Conservation (phyloP, 2,888 invertebrate genomes). For the Girardia tigrina region DNA sequence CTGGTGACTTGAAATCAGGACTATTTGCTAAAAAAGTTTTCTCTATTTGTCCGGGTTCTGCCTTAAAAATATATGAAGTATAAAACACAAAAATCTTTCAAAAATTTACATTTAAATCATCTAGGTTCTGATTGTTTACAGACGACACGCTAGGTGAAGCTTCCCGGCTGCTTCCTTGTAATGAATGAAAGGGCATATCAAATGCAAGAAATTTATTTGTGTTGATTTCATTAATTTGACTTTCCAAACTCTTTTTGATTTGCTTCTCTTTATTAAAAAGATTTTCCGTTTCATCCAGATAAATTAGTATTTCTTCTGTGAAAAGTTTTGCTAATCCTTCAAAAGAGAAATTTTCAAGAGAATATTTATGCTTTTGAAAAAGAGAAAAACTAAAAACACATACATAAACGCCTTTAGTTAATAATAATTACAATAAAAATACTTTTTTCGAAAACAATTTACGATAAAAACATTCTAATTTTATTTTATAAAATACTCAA, state of each 20-base stretch:
- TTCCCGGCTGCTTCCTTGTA: background rate
- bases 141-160: background rate
- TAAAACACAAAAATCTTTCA: background rate
- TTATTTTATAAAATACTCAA: no score
- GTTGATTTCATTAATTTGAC: background rate
- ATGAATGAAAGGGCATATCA: background rate
- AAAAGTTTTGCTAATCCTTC: background rate
- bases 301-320: background rate
- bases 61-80: background rate
- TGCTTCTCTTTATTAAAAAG: background rate
- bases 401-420: no score
- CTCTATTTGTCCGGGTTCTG: background rate
- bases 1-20: background rate
- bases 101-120: background rate
- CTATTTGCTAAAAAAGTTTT: background rate
- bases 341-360: background rate
- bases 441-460: no score
- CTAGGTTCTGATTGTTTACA: background rate
- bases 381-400: no score
- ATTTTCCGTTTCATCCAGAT: background rate
- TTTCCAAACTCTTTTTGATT: background rate
- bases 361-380: no score
- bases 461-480: no score
- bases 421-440: no score
- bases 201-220: background rate